Percentiles rank a stretch among this genome's conserved stretches.
These are phyloP conservation scores for Channa striata DNA, from an alignment of 2,797 vertebrate genomes.

Conservation along the genomic window DNA sequence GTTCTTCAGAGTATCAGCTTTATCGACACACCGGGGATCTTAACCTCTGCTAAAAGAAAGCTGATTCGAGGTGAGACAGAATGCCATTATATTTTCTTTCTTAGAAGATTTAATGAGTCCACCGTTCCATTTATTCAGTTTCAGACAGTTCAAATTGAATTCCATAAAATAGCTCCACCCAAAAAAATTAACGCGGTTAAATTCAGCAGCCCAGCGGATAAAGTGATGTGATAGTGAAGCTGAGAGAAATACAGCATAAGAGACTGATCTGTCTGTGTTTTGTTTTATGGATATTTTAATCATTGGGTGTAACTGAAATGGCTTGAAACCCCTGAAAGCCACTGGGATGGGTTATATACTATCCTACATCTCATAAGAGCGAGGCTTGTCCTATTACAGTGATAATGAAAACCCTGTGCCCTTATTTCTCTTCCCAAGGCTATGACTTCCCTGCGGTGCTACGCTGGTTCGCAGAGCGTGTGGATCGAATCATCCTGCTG, in stretches of 20 bases:
- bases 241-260: slow-evolving; percentile 52
- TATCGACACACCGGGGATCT: slow-evolving; percentile 90
- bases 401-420: slow-evolving; percentile 73
- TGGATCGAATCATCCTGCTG: slow-evolving; percentile 92
- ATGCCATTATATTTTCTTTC: not conserved
- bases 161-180: slow-evolving; percentile 2
- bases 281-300: slow-evolving; percentile 64
- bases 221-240: slow-evolving; percentile 32
- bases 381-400: slow-evolving; percentile 41
- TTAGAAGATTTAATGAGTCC: not conserved
- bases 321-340: slow-evolving; percentile 55
- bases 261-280: slow-evolving; percentile 34
- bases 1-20: slow-evolving; percentile 92
- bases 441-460: slow-evolving; percentile 91
- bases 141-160: slow-evolving; percentile 12
- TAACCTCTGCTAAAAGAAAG: slow-evolving; percentile 87
- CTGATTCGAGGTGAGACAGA: slow-evolving; percentile 85
- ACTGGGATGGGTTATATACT: slow-evolving; percentile 58
- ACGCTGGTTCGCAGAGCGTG: slow-evolving; percentile 92
- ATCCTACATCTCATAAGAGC: slow-evolving; percentile 33
- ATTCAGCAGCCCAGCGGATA: slow-evolving; percentile 50
- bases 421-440: slow-evolving; percentile 74
- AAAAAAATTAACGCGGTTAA: slow-evolving; percentile 24
- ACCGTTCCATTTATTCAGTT: not conserved
- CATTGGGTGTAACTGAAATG: slow-evolving; percentile 71